Conservation (phyloP, 2,797 vertebrate species). For the Syngnathus acus region DNA sequence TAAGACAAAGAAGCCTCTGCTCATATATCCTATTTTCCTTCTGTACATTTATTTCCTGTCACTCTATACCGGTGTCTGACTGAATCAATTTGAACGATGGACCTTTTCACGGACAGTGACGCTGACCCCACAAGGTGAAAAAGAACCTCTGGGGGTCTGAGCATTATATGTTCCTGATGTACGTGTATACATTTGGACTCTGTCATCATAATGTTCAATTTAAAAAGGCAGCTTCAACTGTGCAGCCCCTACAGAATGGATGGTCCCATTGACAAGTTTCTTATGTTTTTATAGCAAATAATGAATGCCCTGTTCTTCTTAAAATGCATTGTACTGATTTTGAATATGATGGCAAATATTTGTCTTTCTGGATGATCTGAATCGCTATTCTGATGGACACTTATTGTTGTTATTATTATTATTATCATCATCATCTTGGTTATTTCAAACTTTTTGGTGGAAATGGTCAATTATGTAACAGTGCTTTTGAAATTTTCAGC, state of each 20-base stretch:
- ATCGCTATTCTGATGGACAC: background rate
- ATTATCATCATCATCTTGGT: background rate
- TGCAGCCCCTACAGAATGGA: conserved; percentile 31
- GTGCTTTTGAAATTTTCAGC: background rate
- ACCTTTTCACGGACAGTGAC: conserved; percentile 50
- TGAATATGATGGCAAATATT: background rate
- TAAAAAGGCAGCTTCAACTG: conserved; percentile 62
- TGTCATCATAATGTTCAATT: conserved; percentile 66
- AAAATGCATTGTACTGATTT: background rate
- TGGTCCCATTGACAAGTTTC: background rate
- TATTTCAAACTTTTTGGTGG: background rate
- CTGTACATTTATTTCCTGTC: conserved; percentile 99
- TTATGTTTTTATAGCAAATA: background rate
- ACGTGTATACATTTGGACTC: conserved; percentile 71
- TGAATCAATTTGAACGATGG: conserved; percentile 33
- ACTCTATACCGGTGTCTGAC: conserved; percentile 95
- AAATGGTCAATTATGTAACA: background rate
- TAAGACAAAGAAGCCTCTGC: conserved; percentile 98
- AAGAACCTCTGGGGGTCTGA: conserved; percentile 22
- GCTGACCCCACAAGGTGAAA: conserved; percentile 12
- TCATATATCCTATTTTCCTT: conserved; percentile 98
- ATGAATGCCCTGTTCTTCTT: background rate
- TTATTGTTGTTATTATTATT: background rate
- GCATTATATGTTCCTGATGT: conserved; percentile 63
- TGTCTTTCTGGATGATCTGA: background rate